Conservation (phyloP, 2,888 invertebrate species). For the Stenodema calcarata region DNA sequence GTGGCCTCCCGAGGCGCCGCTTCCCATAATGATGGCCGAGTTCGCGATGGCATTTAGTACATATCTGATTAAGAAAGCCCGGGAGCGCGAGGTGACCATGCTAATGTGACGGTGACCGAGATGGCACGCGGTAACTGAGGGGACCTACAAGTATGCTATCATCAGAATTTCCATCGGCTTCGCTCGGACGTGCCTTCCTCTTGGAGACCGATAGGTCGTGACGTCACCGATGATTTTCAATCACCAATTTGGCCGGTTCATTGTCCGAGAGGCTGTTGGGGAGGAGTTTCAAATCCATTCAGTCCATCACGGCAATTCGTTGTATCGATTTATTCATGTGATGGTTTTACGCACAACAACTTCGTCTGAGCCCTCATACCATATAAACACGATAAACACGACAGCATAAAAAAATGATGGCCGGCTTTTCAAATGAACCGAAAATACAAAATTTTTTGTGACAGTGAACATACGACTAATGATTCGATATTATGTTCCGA, state of each 20-base stretch:
- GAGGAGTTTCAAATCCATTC: no score
- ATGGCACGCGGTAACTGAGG: neutral
- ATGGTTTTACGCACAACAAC: no score
- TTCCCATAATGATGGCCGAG: neutral
- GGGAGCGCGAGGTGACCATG: neutral
- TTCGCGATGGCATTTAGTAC: constrained; percentile 52
- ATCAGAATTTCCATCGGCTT: neutral
- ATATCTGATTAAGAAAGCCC: constrained; percentile 52
- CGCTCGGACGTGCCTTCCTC: neutral
- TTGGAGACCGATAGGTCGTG: neutral
- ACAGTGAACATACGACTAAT: neutral
- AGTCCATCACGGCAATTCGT: no score
- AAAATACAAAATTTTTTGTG: no score
- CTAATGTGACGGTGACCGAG: neutral
- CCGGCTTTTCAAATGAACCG: no score
- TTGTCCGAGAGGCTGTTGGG: neutral
- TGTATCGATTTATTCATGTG: no score
- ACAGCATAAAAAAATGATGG: no score
- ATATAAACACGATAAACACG: no score
- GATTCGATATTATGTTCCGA: neutral
- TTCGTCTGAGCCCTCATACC: no score
- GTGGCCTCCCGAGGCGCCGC: neutral
- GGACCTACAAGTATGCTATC: neutral
- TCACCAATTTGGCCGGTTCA: neutral
- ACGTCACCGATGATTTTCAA: neutral